phyloP scores from a whole-genome alignment of 1,140 invertebrate genomes.

The Cyphomyrmex costatus region DNA sequence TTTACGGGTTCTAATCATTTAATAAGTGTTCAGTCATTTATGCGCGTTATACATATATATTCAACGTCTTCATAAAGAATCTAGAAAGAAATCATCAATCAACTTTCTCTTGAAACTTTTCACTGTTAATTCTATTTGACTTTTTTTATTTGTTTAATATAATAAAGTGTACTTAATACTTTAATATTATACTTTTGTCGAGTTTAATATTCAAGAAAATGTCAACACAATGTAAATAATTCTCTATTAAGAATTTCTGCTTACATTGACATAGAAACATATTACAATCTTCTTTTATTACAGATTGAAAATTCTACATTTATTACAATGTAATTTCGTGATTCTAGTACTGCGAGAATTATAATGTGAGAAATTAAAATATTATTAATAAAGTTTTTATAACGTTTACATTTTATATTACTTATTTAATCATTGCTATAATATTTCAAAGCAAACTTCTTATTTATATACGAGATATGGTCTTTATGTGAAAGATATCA shows the following conservation, averaged over 20 bases:
- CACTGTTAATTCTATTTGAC: not conserved
- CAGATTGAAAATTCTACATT: not conserved
- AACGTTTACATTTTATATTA: constrained; percentile 1
- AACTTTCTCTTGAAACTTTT: not conserved
- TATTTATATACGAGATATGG: not conserved
- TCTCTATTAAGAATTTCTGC: not conserved
- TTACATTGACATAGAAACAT: not conserved
- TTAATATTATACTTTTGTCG: not conserved
- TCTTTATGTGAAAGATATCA: not conserved
- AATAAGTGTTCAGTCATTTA: constrained; percentile 17
- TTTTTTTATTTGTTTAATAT: not conserved
- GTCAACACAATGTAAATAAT: not conserved
- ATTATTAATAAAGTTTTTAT: not conserved
- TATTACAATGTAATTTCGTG: not conserved
- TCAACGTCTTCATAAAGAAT: not conserved
- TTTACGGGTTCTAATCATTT: not conserved
- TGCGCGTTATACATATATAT: constrained; percentile 4
- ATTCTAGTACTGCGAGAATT: not conserved
- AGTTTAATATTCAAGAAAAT: not conserved
- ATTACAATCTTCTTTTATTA: not conserved
- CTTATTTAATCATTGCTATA: not conserved
- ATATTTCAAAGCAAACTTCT: constrained; percentile 6
- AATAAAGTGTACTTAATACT: not conserved
- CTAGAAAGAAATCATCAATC: not conserved
- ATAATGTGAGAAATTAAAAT: not conserved